Base-by-base conservation (phyloP, 2,113 vertebrate species). In the Morone chrysops region DNA sequence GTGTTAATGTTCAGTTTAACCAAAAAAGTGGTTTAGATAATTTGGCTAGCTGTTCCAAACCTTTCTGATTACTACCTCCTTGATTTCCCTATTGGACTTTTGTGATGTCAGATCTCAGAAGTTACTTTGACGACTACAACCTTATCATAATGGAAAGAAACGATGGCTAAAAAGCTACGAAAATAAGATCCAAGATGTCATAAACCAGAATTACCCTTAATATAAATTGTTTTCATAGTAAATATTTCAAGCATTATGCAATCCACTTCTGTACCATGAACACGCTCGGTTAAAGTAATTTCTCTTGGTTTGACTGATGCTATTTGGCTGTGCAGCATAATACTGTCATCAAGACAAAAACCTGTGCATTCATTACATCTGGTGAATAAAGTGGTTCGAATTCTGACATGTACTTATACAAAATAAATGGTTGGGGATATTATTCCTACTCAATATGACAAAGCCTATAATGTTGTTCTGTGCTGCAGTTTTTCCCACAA, bases 311-410 rank as follows among this genome's bases (percentile, higher is more conserved):
- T 84, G 69, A 79, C 63, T 48, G 82, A 84, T 68, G 61, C 62
- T 83, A 22, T 41, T 13, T 25, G 38, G 45, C 63, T 61, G 50
- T 18, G 57, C 59, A 71, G 31, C 57, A 82, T 66, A 18, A 67
- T 22, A n/a, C 20, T 68, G 62, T 78, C 70, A 69, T 84, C 14
- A 62, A 61, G 69, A 78, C 47, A 48, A 74, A 78, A 62, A 47
- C 18, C 62, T 53, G 56, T 20, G 31, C 31, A 61, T 62, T 74
- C 54, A 48, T 80, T 71, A 66, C 53, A 54, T 71, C 54, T 54
- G 47, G 17, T n/a, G 60, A 54, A 54, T 72, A 48, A 53, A 60
- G 65, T 53, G 72, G 18, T 47, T 72, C 40, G 10, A 22, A 10
- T 17, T 67, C n/a, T 81, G 83, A 68, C 73, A 68, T 47, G 53